Evolutionary conservation across 2,113 vertebrate species (phyloP).

Genomic region (Calidris pygmaea): DNA sequence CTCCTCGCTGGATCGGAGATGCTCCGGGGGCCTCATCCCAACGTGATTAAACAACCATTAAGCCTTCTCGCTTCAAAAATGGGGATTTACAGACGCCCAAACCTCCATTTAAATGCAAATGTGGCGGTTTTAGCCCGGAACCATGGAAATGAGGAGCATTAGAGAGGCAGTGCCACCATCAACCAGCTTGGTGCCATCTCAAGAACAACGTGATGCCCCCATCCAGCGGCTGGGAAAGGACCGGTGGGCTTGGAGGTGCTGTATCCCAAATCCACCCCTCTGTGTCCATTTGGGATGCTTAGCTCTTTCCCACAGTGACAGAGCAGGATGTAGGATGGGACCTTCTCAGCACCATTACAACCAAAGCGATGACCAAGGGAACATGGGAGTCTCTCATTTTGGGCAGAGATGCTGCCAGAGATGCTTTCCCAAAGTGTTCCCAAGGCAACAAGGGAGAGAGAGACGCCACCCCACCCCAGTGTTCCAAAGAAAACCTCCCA

Average conservation of each 20-base stretch:
- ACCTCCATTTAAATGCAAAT: conserved; percentile 81
- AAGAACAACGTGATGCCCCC: neutral
- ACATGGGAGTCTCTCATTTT: neutral
- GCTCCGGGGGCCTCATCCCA: conserved; percentile 55
- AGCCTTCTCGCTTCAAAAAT: conserved; percentile 45
- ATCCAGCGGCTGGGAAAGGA: neutral
- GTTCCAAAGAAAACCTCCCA: neutral
- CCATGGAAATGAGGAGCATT: conserved; percentile 36
- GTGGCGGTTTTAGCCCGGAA: conserved; percentile 4
- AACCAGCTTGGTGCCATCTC: neutral
- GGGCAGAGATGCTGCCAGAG: neutral
- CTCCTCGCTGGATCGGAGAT: neutral
- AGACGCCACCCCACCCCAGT: neutral
- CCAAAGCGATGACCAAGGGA: rapidly evolving
- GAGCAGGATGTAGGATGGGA: no score
- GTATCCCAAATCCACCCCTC: neutral
- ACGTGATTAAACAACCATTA: conserved; percentile 73
- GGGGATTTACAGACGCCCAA: conserved; percentile 73
- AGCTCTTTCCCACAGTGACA: no score
- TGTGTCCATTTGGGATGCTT: rapidly evolving
- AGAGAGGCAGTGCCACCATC: neutral
- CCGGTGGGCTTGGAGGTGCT: rapidly evolving
- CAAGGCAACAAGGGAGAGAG: rapidly evolving
- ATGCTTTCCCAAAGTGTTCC: neutral
- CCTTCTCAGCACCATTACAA: neutral